phyloP scores from a whole-genome alignment of 2,888 invertebrate species.

The Argyresthia albistria region DNA sequence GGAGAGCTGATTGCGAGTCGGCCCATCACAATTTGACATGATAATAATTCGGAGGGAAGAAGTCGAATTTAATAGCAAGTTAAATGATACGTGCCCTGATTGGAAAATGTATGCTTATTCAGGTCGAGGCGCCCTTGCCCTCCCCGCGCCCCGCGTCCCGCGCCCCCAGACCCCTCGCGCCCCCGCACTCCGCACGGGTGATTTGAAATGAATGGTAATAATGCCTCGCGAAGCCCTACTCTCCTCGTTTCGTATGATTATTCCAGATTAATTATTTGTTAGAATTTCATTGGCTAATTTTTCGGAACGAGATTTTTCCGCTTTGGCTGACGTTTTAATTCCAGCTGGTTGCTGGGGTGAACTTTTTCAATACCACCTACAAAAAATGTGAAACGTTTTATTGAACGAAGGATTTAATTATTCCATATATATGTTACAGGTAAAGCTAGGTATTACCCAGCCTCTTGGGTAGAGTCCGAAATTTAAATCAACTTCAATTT shows the following conservation, averaged over 20 bases:
- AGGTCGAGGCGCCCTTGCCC: conserved; percentile 46
- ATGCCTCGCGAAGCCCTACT: conserved; percentile 60
- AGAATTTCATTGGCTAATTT: conserved; percentile 69
- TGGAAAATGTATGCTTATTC: conserved; percentile 73
- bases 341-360: conserved; percentile 43
- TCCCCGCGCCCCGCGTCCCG: conserved; percentile 32
- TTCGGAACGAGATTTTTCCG: conserved; percentile 68
- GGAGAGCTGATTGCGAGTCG: conserved; percentile 11
- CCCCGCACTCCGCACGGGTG: conserved; percentile 52
- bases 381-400: too few relatives aligned
- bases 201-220: conserved; percentile 72
- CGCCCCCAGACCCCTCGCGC: conserved; percentile 8
- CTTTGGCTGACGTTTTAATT: conserved; percentile 70
- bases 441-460: too few relatives aligned
- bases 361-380: neutral
- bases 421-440: too few relatives aligned
- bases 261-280: conserved; percentile 73
- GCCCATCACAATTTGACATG: conserved; percentile 49
- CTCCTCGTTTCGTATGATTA: conserved; percentile 72
- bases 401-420: too few relatives aligned
- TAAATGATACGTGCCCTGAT: conserved; percentile 72
- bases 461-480: too few relatives aligned
- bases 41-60: conserved; percentile 68
- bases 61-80: conserved; percentile 71
- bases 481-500: too few relatives aligned